Conservation (phyloP, 2,797 vertebrate genomes). For the Aeoliscus strigatus region DNA sequence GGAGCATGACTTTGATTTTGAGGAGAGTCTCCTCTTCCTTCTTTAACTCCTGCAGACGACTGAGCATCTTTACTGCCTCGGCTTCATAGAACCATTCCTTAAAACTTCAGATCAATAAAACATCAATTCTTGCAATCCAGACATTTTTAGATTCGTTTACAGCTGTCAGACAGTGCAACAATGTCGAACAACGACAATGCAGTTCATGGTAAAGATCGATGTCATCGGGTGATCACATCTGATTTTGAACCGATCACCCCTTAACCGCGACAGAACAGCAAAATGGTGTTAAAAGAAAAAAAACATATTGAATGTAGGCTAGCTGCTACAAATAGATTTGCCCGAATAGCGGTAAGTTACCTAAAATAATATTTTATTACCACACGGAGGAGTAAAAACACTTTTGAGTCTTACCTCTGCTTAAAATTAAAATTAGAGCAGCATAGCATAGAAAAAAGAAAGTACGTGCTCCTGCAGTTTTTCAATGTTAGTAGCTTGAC, state of each 20-base stretch:
- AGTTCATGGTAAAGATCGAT: neutral
- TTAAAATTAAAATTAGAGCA: slow-evolving; percentile 25
- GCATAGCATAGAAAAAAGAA: slow-evolving; percentile 17
- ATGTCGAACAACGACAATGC: too few species aligned
- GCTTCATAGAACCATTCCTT: slow-evolving; percentile 67
- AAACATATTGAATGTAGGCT: neutral
- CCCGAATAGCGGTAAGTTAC: neutral
- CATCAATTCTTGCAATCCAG: too few species aligned
- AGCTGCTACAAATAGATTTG: slow-evolving; percentile 9
- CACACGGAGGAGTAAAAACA: neutral
- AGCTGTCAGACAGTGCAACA: too few species aligned
- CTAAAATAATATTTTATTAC: neutral
- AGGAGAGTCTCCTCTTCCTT: slow-evolving; percentile 85
- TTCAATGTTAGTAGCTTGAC: neutral
- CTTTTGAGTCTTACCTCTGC: slow-evolving; percentile 29
- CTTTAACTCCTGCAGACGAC: slow-evolving; percentile 81
- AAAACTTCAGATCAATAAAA: slow-evolving; percentile 19
- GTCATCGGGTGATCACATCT: too few species aligned
- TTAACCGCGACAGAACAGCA: neutral
- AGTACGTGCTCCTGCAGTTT: neutral
- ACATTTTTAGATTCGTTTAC: neutral
- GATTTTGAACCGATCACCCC: neutral
- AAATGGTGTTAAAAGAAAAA: neutral
- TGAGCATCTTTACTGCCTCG: slow-evolving; percentile 71
- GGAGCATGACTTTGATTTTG: slow-evolving; percentile 81